Evolutionary conservation across 1,140 invertebrate genomes (phyloP).

Genomic region (Drosophila insularis): DNA sequence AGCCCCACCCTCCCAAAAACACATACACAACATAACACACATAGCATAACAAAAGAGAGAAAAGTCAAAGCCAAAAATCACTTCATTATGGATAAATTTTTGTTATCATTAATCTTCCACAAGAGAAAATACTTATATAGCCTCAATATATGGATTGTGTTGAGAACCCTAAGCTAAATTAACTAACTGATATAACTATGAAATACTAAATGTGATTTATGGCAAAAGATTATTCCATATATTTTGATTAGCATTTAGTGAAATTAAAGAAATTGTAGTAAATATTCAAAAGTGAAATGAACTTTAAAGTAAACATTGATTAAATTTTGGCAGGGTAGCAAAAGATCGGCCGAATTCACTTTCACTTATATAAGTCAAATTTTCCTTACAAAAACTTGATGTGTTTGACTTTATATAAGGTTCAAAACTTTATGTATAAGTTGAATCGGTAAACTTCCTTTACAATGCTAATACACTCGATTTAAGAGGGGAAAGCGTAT

Average conservation of each 20-base stretch:
- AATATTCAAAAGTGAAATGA: too few relatives aligned
- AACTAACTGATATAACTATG: conserved; percentile 8
- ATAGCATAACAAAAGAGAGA: conserved; percentile 49
- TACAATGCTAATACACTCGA: not conserved
- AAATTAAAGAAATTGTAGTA: conserved; percentile 7
- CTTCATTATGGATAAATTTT: conserved; percentile 64
- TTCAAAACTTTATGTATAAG: too few relatives aligned
- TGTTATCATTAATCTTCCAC: conserved; percentile 70
- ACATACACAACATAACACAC: not conserved
- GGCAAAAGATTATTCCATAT: conserved; percentile 37
- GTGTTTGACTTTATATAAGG: too few relatives aligned
- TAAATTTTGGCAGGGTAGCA: too few relatives aligned
- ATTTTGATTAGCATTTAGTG: conserved; percentile 56
- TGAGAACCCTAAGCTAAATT: not conserved
- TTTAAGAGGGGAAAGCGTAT: not conserved
- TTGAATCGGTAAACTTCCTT: too few relatives aligned
- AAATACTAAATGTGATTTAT: conserved; percentile 74
- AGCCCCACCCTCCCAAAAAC: conserved; percentile 11
- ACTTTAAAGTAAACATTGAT: too few relatives aligned
- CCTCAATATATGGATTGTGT: conserved; percentile 50
- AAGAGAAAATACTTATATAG: conserved; percentile 23
- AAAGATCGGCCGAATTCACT: too few relatives aligned
- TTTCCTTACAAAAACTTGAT: too few relatives aligned
- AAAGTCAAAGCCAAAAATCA: conserved; percentile 68
- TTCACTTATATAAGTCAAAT: too few relatives aligned